Conservation (phyloP, 2,888 invertebrate species). For the Leptinotarsa rubiginosa region DNA sequence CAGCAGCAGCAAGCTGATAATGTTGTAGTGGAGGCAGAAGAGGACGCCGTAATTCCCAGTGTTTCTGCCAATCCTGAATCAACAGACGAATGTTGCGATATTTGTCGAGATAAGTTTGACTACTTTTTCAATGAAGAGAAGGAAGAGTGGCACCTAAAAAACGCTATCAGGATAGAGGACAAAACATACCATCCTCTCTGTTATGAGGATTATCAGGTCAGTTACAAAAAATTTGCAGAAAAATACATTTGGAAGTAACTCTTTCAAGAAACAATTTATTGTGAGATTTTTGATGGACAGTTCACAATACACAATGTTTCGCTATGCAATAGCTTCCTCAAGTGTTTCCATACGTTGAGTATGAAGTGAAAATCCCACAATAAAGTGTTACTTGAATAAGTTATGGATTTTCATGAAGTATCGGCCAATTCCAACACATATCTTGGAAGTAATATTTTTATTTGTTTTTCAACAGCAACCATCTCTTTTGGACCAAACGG, state of each 20-base stretch:
- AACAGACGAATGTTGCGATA: slow-evolving; percentile 79
- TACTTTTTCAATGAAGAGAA: slow-evolving; percentile 97
- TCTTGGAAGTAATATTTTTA: not conserved
- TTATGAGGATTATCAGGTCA: slow-evolving; percentile 86
- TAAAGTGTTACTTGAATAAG: no score
- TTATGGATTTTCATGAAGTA: no score
- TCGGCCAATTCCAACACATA: no score
- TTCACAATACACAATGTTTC: no score
- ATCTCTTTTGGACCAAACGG: slow-evolving; percentile 55
- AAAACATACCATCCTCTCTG: slow-evolving; percentile 91
- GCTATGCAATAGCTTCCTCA: not conserved
- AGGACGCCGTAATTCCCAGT: slow-evolving; percentile 74
- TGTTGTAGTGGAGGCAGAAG: slow-evolving; percentile 71
- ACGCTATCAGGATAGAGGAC: slow-evolving; percentile 82
- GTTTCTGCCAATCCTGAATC: slow-evolving; percentile 78
- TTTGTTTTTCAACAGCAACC: slow-evolving; percentile 44
- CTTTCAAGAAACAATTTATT: no score
- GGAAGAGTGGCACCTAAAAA: slow-evolving; percentile 95
- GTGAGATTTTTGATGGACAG: no score
- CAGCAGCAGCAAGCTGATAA: slow-evolving; percentile 72
- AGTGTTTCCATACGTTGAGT: no score
- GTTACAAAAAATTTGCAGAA: slow-evolving; percentile 26
- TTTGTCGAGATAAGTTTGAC: slow-evolving; percentile 93
- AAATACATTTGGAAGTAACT: not conserved
- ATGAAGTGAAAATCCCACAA: no score